These are phyloP conservation scores for Trachops cirrhosus DNA, from an alignment of 2,797 vertebrate species.

Conservation along the genomic window DNA sequence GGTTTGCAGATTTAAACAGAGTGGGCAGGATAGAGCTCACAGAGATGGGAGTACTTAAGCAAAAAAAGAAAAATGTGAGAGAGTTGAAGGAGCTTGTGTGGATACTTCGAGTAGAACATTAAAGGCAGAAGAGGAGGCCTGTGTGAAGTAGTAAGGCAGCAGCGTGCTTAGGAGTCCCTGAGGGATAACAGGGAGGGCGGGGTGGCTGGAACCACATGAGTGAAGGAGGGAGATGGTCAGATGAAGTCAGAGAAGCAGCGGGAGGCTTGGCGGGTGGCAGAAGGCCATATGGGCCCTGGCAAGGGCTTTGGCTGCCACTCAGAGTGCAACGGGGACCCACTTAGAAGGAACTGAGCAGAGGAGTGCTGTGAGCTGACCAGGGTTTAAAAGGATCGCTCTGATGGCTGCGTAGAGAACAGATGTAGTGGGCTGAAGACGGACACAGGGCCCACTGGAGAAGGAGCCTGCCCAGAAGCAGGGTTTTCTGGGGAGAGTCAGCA, in stretches of 20 bases:
- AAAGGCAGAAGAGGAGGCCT: background rate
- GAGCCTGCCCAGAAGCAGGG: background rate
- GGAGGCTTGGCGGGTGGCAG: background rate
- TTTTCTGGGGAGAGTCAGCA: background rate
- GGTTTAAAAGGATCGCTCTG: background rate
- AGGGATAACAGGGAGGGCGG: no score
- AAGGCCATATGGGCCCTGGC: no score
- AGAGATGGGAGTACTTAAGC: background rate
- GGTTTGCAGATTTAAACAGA: background rate
- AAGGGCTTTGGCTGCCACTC: background rate
- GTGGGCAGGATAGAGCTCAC: background rate
- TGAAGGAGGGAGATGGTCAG: background rate
- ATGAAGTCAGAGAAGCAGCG: background rate
- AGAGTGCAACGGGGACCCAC: background rate
- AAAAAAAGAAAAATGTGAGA: background rate
- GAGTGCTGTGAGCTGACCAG: background rate
- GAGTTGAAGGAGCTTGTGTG: background rate
- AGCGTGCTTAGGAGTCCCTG: fast-evolving
- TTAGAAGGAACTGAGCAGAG: background rate
- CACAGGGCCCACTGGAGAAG: fast-evolving
- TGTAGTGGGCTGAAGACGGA: fast-evolving
- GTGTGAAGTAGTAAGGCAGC: fast-evolving
- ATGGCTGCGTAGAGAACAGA: no score
- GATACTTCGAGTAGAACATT: background rate
- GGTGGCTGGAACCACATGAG: background rate